Percentiles rank a stretch among this genome's conserved stretches.
These are phyloP conservation scores for Nasonia oneida DNA, from an alignment of 2,888 invertebrate species.

Conservation along the genomic window DNA sequence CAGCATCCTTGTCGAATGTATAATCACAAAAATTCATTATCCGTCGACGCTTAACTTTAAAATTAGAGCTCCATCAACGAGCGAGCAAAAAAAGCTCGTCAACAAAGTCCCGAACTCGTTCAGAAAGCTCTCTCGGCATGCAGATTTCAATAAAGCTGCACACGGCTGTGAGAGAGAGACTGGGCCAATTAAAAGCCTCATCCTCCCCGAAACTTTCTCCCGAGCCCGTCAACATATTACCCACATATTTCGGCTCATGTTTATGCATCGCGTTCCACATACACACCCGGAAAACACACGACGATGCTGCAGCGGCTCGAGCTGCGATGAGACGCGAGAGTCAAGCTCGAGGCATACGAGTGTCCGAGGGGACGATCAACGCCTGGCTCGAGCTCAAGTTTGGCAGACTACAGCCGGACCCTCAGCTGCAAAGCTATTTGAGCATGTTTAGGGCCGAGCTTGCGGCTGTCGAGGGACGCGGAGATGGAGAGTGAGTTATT, in stretches of 20 bases:
- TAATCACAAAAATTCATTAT: neutral
- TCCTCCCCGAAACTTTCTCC: conserved; percentile 8
- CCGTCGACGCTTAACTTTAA: neutral
- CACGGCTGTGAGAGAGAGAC: neutral
- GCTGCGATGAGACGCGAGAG: conserved; percentile 58
- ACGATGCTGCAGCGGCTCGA: conserved; percentile 47
- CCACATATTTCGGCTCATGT: conserved; percentile 21
- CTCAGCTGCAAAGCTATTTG: conserved; percentile 67
- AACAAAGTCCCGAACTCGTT: neutral
- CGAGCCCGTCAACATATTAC: neutral
- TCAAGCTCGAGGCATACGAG: conserved; percentile 43
- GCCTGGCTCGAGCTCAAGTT: conserved; percentile 68
- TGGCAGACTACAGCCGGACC: conserved; percentile 70
- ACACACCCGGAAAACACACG: neutral
- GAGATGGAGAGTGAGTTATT: conserved; percentile 27
- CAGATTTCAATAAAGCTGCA: neutral
- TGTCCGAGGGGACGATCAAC: conserved; percentile 63
- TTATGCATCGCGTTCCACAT: conserved; percentile 16
- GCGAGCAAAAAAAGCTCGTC: neutral
- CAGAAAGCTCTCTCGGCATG: neutral
- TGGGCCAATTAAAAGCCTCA: conserved; percentile 1
- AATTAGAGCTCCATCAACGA: neutral
- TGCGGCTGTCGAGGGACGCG: conserved; percentile 58
- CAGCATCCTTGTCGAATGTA: too few relatives aligned
- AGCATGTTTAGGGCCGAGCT: conserved; percentile 69